These are phyloP conservation scores for Eueides isabella DNA, from an alignment of 1,140 invertebrate species.

Conservation along the genomic window DNA sequence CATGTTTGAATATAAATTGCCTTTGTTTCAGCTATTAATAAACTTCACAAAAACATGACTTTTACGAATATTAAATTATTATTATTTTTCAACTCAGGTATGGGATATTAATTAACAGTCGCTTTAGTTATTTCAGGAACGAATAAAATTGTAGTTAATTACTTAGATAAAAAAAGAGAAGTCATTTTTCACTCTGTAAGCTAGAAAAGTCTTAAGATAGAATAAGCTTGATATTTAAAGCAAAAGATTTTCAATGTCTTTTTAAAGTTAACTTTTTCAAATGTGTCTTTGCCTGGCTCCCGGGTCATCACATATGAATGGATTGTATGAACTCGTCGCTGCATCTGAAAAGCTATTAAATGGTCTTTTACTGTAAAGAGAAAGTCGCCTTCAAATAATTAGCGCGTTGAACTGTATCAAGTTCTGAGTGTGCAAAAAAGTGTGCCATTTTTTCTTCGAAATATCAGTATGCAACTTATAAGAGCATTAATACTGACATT, in stretches of 20 bases:
- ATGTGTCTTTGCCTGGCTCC: neutral
- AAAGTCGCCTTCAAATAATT: slow-evolving; percentile 41
- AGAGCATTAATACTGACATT: slow-evolving; percentile 26
- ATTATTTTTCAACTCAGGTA: no score
- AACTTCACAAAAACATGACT: no score
- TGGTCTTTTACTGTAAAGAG: slow-evolving; percentile 38
- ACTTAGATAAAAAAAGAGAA: no score
- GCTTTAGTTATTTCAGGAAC: no score
- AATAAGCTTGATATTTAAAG: slow-evolving; percentile 3
- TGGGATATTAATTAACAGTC: no score
- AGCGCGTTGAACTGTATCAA: slow-evolving; percentile 63
- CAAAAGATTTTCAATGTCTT: neutral
- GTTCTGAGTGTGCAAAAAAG: slow-evolving; percentile 62
- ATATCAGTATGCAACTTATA: slow-evolving; percentile 40
- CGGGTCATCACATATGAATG: slow-evolving; percentile 26
- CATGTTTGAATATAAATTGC: neutral
- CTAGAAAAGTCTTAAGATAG: neutral
- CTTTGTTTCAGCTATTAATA: no score
- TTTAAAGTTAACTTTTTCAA: neutral
- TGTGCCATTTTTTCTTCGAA: slow-evolving; percentile 61
- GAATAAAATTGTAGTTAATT: no score
- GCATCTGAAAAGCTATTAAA: slow-evolving; percentile 27
- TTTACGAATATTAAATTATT: no score
- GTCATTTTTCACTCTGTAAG: neutral
- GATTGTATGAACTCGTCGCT: slow-evolving; percentile 13